Base-by-base conservation (phyloP, 2,113 vertebrate species). In the Suricata suricatta region DNA sequence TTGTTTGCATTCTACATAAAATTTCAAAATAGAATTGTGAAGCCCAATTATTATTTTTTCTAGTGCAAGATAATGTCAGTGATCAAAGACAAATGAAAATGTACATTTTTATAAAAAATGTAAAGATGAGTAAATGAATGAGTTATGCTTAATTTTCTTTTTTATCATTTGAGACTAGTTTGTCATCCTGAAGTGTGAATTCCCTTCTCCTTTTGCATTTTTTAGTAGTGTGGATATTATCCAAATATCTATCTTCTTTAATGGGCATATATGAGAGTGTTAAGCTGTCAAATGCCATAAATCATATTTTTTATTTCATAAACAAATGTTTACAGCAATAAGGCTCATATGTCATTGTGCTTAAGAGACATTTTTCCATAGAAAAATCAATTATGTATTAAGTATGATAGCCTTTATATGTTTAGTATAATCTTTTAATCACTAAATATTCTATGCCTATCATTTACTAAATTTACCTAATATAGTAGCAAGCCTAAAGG, bases 61-160 rank as follows among this genome's bases (percentile, higher is more conserved):
- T 88, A 44, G 7, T 84, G 63, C 0, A 83, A 38, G 2, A n/a
- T 41, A 29, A 52, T 80, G 0, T 52, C n/a, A 12, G 76, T 94
- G 81, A 91, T 96, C n/a, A 94, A 52, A 68, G 33, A 88, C 96
- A 98, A 95, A 13, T 63, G 8, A 97, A 97, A 80, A 95, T 0
- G 0, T 2, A 60, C 33, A 81, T 16, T 77, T 89, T 3, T 93
- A 23, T 66, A 3, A 29, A 93, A 93, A 79, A 63, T 66, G 93
- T 88, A 63, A 82, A 81, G 17, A 21, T 74, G 0, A 77, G 31
- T 92, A 85, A 81, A 82, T 35, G 17, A 77, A 88, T 38, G 29
- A 52, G 4, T 50, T 33, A 93, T 3, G 27, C 12, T 83, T 52
- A n/a, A 57, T 82, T 44, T 92, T 82, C 4, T 57, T 84, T 77